Evolutionary conservation across 1,140 invertebrate species (phyloP), one percentile per base, ranked within the genome.

Genomic region (Pseudomyrmex dendroicus): DNA sequence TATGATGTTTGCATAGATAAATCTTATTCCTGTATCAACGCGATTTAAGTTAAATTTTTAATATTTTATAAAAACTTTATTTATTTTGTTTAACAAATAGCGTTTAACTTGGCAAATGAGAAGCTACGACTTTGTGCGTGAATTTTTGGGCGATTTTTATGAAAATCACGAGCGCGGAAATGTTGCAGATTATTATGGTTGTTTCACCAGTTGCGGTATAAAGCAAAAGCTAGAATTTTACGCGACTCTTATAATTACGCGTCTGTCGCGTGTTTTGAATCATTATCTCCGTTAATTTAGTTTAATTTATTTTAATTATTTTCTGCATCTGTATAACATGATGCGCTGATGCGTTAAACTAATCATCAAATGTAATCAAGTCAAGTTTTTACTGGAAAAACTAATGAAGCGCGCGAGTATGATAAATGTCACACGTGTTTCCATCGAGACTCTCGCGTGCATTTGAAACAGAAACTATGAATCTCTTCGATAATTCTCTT

Each of bases 361-460:
- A 77, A 57, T 67, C 3, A 20, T 25, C 68, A 78, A 78, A 86
- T 54, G n/a, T 86, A 87, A 87, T 84, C 73, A 68, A 67, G 52
- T 35, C 52, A 25, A 20, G 84, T 78, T 74, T 77, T 66, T 25
- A 22, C 46, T 12, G 17, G 54, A 72, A 67, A 22, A 76, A 10
- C 63, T 25, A 13, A 48, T 50, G 44, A 25, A 57, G 5, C 35
- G 0, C 25, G 35, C 35, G 35, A 35, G 4, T 35, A 35, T 35
- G 35, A 5, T 5, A 35, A 46, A n/a, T 35, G 13, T 13, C 12
- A 35, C 5, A 35, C 5, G 4, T 56, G 3, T 72, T 73, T 73
- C 13, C 7, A 12, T 5, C 15, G n/a, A 35, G 9, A 17, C 12
- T 35, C 35, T 46, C 46, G 15, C 17, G 15, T 15, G 15, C 25